Conservation (phyloP, 1,140 invertebrate species). For the Drosophila kikkawai region DNA sequence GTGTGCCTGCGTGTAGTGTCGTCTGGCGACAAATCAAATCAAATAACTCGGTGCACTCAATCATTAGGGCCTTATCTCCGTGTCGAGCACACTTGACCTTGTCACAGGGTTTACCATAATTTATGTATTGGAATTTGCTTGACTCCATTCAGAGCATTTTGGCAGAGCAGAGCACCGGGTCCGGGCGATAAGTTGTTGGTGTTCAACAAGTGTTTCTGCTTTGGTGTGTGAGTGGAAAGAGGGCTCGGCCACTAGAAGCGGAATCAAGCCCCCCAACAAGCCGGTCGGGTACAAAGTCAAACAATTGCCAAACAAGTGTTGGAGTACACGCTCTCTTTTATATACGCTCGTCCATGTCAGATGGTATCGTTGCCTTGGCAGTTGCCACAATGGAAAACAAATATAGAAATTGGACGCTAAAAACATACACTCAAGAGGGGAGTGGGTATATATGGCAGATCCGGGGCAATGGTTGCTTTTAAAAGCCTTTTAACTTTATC, state of each 20-base stretch:
- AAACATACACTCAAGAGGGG: conserved; percentile 1
- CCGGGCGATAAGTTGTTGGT: conserved; percentile 30
- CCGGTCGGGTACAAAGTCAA: conserved; percentile 64
- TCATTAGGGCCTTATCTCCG: conserved; percentile 34
- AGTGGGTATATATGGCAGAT: conserved; percentile 6
- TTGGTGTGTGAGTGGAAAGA: conserved; percentile 38
- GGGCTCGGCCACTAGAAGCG: conserved; percentile 60
- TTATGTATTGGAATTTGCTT: conserved; percentile 31
- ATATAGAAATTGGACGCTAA: conserved; percentile 18
- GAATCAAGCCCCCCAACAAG: conserved; percentile 36
- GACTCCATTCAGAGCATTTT: conserved; percentile 3
- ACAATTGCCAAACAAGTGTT: conserved; percentile 38
- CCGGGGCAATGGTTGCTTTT: conserved; percentile 2
- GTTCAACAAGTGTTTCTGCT: conserved; percentile 6
- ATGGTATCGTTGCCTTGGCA: conserved; percentile 13
- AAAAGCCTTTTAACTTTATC: conserved; percentile 25
- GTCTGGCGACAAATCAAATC: conserved; percentile 11
- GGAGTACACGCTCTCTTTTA: conserved; percentile 1
- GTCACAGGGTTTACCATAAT: conserved; percentile 36
- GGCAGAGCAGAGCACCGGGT: not conserved
- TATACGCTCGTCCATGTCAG: conserved; percentile 1
- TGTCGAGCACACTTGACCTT: conserved; percentile 43
- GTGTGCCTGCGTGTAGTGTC: not conserved
- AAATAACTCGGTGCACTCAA: conserved; percentile 23
- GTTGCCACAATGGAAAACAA: conserved; percentile 17